Percentiles rank a stretch among this genome's conserved stretches.
Evolutionary conservation across 2,888 invertebrate genomes (phyloP).

Genomic region (Cyclophora punctaria): DNA sequence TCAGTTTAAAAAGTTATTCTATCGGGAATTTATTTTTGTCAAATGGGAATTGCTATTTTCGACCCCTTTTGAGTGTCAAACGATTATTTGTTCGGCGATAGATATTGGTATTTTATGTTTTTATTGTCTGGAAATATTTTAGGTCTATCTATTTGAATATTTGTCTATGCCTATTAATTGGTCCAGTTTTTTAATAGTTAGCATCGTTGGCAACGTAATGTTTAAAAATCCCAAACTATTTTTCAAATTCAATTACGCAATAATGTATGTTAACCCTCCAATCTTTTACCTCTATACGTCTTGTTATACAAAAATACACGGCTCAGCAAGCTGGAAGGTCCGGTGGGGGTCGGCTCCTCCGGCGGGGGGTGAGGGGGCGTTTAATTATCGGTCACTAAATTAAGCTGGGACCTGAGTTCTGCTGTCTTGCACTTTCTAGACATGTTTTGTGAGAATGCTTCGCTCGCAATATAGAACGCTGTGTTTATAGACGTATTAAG

Average conservation of each 20-base stretch:
- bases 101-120: background rate
- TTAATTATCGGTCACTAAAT: conserved; percentile 47
- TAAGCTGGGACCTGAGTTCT: conserved; percentile 36
- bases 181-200: too few relatives aligned
- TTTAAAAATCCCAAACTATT: too few relatives aligned
- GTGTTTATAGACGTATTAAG: too few relatives aligned
- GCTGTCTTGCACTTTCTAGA: conserved; percentile 36
- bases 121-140: background rate
- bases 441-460: conserved; percentile 33
- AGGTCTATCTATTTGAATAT: too few relatives aligned
- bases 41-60: too few relatives aligned
- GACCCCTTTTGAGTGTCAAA: too few relatives aligned
- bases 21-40: background rate
- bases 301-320: conserved; percentile 54
- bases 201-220: too few relatives aligned
- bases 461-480: conserved; percentile 14
- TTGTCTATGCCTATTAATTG: too few relatives aligned
- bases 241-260: too few relatives aligned
- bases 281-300: conserved; percentile 11
- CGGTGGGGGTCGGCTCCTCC: conserved; percentile 20
- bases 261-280: too few relatives aligned
- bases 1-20: background rate
- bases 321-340: conserved; percentile 49
- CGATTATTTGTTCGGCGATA: background rate
- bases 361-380: conserved; percentile 17